Evolutionary conservation across 2,113 vertebrate genomes (phyloP).

Genomic region (Alethe diademata): DNA sequence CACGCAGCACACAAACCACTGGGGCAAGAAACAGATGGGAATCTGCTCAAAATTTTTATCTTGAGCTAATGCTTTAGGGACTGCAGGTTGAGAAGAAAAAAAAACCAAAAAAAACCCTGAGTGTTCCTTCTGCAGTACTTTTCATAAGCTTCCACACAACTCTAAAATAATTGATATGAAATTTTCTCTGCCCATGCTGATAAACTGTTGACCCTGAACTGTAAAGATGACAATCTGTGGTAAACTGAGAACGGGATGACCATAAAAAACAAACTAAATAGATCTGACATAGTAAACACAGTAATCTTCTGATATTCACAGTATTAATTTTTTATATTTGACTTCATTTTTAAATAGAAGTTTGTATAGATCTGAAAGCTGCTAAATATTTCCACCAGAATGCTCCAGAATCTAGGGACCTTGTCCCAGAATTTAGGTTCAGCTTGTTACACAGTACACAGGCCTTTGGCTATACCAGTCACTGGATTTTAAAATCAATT

Average conservation of each 20-base stretch:
- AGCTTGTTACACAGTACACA: conserved; percentile 38
- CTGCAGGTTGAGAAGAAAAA: neutral
- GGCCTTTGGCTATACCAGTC: conserved; percentile 65
- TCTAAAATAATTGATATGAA: neutral
- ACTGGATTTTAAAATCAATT: conserved; percentile 70
- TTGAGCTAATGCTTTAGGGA: neutral
- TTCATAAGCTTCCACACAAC: neutral
- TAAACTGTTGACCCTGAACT: neutral
- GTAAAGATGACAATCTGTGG: neutral
- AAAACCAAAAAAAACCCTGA: neutral
- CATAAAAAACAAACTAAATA: neutral
- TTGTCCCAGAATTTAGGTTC: conserved; percentile 53
- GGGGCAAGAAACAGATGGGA: neutral
- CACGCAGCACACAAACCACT: neutral
- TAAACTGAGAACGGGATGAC: neutral
- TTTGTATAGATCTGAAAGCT: neutral
- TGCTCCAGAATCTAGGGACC: conserved; percentile 27
- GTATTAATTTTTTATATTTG: neutral
- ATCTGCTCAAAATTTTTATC: neutral
- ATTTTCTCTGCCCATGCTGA: neutral
- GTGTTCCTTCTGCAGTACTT: neutral
- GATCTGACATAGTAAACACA: neutral
- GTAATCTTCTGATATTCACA: neutral
- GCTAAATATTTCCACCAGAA: conserved; percentile 38
- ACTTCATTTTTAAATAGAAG: neutral